A percentile compares a stretch with the other conserved stretches of the same genome.
Conservation (phyloP, 2,113 vertebrate species). For the Oceanodroma tethys region DNA sequence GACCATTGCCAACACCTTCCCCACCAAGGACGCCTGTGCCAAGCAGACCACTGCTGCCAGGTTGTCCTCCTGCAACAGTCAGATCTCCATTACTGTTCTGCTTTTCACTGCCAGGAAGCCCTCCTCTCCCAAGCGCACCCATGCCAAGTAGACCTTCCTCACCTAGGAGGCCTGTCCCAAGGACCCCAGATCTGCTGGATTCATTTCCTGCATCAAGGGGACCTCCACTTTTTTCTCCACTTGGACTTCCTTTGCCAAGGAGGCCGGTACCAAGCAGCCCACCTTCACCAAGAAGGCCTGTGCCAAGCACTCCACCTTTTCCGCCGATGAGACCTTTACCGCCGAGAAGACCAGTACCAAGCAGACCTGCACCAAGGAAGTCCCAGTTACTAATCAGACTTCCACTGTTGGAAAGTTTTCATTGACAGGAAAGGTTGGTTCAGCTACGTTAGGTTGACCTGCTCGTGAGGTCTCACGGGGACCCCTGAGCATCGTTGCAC, state of each 20-base stretch:
- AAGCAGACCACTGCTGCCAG: not conserved
- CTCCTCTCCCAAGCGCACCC: not conserved
- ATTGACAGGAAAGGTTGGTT: not conserved
- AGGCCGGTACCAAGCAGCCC: not conserved
- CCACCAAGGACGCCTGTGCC: not conserved
- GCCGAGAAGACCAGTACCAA: not conserved
- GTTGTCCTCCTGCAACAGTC: not conserved
- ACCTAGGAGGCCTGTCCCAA: conserved; percentile 13
- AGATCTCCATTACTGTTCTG: not conserved
- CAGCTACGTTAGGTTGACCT: rapidly evolving
- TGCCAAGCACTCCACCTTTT: not conserved
- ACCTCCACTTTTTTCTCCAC: not conserved
- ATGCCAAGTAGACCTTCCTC: not conserved
- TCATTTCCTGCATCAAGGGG: not conserved
- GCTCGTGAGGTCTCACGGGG: not conserved
- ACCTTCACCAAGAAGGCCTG: not conserved
- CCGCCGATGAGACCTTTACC: rapidly evolving
- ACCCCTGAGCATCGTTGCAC: not conserved
- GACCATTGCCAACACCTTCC: not conserved
- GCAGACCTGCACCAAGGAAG: not conserved
- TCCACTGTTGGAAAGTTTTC: not conserved
- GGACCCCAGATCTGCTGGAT: not conserved
- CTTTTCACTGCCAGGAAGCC: not conserved
- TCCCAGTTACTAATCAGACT: not conserved
- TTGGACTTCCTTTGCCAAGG: not conserved